Conservation (phyloP, 1,140 invertebrate species). For the Sycophaga agraensis region DNA sequence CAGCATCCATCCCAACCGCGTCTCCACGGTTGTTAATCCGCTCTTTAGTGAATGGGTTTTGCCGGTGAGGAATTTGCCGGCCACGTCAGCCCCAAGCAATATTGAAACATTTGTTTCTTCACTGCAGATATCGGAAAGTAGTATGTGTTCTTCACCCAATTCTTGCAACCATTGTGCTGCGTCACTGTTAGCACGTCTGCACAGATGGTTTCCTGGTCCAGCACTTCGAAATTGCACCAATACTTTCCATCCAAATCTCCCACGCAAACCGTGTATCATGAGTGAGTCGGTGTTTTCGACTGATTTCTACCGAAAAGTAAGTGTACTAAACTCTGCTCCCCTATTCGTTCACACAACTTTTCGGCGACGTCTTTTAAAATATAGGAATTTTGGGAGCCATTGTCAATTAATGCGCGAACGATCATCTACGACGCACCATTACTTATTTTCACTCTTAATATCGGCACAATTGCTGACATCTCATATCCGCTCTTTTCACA, state of each 20-base stretch:
- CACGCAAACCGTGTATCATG: slow-evolving; percentile 18
- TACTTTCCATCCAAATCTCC: slow-evolving; percentile 10
- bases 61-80: slow-evolving; percentile 41
- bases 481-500: too few species aligned
- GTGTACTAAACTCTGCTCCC: too few species aligned
- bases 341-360: too few species aligned
- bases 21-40: slow-evolving; percentile 37
- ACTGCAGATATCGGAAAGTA: slow-evolving; percentile 24
- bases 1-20: slow-evolving; percentile 34
- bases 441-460: too few species aligned
- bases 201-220: slow-evolving; percentile 32
- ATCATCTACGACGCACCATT: too few species aligned
- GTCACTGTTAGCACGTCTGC: neutral
- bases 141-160: slow-evolving; percentile 23
- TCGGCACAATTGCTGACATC: too few species aligned
- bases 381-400: too few species aligned
- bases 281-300: too few species aligned
- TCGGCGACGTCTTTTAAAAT: too few species aligned
- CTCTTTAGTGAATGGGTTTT: slow-evolving; percentile 13
- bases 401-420: too few species aligned
- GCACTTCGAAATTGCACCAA: slow-evolving; percentile 26
- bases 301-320: too few species aligned
- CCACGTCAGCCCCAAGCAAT: slow-evolving; percentile 41
- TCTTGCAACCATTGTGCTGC: slow-evolving; percentile 28
- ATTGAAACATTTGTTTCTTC: slow-evolving; percentile 27